Evolutionary conservation across 2,888 invertebrate genomes (phyloP).

Genomic region (Latheticus oryzae): DNA sequence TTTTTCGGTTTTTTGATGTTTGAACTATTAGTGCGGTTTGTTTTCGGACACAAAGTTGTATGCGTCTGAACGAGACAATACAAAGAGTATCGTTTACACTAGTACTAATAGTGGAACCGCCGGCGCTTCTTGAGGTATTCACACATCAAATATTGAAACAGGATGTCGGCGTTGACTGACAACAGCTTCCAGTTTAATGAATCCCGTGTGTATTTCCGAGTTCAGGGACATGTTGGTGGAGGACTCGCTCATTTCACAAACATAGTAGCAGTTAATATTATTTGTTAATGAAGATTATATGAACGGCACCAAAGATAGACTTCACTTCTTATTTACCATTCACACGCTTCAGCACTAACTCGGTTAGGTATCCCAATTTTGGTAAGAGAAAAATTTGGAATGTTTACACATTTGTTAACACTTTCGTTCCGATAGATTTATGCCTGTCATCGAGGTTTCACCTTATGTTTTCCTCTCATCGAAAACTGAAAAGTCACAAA

Average conservation of each 20-base stretch:
- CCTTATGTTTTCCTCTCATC: constrained; percentile 12
- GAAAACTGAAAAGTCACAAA: too few species aligned
- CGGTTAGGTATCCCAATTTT: constrained; percentile 40
- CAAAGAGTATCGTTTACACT: constrained; percentile 49
- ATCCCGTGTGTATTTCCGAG: constrained; percentile 47
- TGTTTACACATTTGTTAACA: constrained; percentile 33
- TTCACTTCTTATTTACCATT: constrained; percentile 53
- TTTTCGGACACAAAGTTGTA: constrained; percentile 25
- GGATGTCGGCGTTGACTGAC: constrained; percentile 51
- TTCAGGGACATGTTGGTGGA: constrained; percentile 50
- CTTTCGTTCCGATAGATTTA: constrained; percentile 25
- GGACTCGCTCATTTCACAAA: constrained; percentile 47
- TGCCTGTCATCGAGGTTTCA: constrained; percentile 32
- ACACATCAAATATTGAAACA: constrained; percentile 53
- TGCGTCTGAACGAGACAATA: constrained; percentile 32
- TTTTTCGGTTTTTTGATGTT: constrained; percentile 18
- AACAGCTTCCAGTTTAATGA: constrained; percentile 49
- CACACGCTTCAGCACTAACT: constrained; percentile 49
- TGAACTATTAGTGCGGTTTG: constrained; percentile 25
- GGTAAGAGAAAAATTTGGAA: constrained; percentile 38
- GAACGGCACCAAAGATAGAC: constrained; percentile 41
- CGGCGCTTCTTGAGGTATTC: constrained; percentile 48
- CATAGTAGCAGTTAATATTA: constrained; percentile 52
- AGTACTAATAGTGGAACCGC: constrained; percentile 47
- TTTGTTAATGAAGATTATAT: constrained; percentile 52